phyloP scores from a whole-genome alignment of 2,888 invertebrate genomes.

The Spilarctia lutea region DNA sequence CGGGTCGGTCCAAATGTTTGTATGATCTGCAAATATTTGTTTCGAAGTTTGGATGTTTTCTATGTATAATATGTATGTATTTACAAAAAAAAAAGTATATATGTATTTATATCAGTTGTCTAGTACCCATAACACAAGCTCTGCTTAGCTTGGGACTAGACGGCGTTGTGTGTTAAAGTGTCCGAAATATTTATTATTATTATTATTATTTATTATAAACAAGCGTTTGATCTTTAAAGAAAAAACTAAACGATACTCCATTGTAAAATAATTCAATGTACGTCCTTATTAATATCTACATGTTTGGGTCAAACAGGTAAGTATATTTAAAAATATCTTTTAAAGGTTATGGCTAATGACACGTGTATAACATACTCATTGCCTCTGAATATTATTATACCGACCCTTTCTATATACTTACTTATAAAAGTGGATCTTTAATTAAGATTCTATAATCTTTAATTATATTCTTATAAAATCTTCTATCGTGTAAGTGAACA shows the following conservation, averaged over 20 bases:
- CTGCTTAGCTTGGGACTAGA: too few species aligned
- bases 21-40: too few species aligned
- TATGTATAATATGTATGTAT: too few species aligned
- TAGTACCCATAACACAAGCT: too few species aligned
- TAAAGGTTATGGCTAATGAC: constrained; percentile 1
- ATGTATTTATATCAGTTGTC: too few species aligned
- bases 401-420: constrained; percentile 3
- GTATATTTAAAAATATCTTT: constrained; percentile 7
- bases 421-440: not conserved
- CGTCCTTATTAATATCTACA: not conserved
- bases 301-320: not conserved
- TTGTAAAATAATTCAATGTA: not conserved
- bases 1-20: too few species aligned
- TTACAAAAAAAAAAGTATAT: too few species aligned
- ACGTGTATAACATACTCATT: not conserved
- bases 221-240: not conserved
- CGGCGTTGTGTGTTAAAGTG: too few species aligned
- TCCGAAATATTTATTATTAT: too few species aligned
- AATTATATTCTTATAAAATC: not conserved
- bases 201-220: too few species aligned
- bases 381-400: constrained; percentile 1
- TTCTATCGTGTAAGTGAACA: not conserved
- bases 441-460: not conserved
- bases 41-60: too few species aligned
- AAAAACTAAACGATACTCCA: not conserved